phyloP scores from a whole-genome alignment of 2,797 vertebrate species.

The Halcyon leucocephala region DNA sequence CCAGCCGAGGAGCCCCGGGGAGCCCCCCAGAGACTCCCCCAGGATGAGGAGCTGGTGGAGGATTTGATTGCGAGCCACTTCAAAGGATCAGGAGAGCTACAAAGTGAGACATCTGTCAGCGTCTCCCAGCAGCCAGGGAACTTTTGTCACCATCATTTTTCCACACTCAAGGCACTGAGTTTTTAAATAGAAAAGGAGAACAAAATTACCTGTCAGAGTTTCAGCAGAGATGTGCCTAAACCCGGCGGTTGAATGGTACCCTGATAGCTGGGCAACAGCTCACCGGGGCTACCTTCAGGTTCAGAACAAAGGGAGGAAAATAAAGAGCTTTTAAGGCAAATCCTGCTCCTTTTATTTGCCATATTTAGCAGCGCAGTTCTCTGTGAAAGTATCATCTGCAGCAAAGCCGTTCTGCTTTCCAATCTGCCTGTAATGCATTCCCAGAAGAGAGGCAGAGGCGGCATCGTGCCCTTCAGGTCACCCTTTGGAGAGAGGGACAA shows the following conservation, averaged over 20 bases:
- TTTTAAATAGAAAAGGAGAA: not conserved
- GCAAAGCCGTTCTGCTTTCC: not conserved
- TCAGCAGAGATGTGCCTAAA: not conserved
- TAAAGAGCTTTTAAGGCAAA: conserved; percentile 21
- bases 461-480: not conserved
- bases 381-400: not conserved
- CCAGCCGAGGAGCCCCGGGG: not conserved
- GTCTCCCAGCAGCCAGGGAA: not conserved
- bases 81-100: not conserved
- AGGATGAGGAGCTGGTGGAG: not conserved
- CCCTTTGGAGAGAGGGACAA: not conserved
- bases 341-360: not conserved
- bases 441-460: not conserved
- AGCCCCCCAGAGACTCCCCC: not conserved
- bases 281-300: not conserved
- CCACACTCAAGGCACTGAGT: not conserved
- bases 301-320: conserved; percentile 31
- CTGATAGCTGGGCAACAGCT: not conserved
- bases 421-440: not conserved
- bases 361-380: conserved; percentile 2
- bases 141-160: not conserved
- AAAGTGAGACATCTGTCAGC: not conserved
- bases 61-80: not conserved
- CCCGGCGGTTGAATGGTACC: not conserved
- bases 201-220: not conserved